Percentiles rank a stretch among this genome's conserved stretches.
Conservation (phyloP, 2,113 vertebrate genomes). For the Mormyrus iriodes region DNA sequence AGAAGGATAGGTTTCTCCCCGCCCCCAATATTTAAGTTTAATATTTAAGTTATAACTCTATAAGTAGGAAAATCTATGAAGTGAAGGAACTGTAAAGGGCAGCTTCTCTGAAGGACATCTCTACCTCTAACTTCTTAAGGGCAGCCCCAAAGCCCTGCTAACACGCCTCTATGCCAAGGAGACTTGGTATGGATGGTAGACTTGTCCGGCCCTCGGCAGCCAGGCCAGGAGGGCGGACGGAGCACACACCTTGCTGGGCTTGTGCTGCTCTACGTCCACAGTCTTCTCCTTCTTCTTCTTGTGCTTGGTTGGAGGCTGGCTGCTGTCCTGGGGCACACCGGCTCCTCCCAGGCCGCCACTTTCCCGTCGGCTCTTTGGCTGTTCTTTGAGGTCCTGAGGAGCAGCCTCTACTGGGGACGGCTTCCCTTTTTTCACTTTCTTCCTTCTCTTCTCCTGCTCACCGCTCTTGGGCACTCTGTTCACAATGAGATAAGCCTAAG, state of each 20-base stretch:
- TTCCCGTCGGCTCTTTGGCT: slow-evolving; percentile 48
- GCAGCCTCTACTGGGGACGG: neutral
- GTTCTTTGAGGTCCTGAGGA: slow-evolving; percentile 38
- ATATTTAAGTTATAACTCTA: neutral
- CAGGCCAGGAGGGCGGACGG: neutral
- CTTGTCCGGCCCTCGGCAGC: neutral
- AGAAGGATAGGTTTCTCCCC: neutral
- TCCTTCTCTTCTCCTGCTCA: slow-evolving; percentile 47
- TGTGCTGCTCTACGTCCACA: slow-evolving; percentile 31
- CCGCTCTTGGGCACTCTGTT: slow-evolving; percentile 53
- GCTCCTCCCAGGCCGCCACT: slow-evolving; percentile 35
- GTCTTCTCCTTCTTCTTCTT: slow-evolving; percentile 59
- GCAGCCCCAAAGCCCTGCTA: neutral
- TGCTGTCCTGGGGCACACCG: slow-evolving; percentile 39
- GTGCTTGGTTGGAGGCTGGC: slow-evolving; percentile 56
- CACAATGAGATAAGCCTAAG: slow-evolving; percentile 4
- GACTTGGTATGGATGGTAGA: neutral
- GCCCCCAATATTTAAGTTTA: neutral
- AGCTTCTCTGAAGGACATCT: neutral
- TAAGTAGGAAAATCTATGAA: neutral
- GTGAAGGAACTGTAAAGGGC: neutral
- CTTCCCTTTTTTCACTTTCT: slow-evolving; percentile 48
- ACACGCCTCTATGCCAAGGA: neutral
- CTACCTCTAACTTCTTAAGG: neutral
- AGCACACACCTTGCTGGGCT: slow-evolving; percentile 54